phyloP scores from a whole-genome alignment of 2,888 invertebrate genomes.

The Tiphia femorata region DNA sequence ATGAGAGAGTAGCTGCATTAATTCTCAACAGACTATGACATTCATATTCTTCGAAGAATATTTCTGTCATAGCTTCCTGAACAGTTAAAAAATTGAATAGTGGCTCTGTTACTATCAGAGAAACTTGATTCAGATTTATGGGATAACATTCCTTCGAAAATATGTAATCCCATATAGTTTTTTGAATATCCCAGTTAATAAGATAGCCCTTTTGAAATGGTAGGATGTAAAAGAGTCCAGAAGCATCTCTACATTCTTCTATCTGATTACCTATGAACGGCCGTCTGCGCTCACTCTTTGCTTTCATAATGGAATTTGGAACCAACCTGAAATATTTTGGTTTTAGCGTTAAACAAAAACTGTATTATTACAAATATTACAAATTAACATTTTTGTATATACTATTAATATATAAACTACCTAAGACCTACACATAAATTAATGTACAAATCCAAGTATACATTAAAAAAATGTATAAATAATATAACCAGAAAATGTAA shows the following conservation, averaged over 20 bases:
- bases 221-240: conserved; percentile 92
- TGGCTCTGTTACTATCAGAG: conserved; percentile 93
- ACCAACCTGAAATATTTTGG: conserved; percentile 76
- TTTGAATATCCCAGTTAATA: conserved; percentile 96
- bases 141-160: conserved; percentile 89
- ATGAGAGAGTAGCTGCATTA: conserved; percentile 85
- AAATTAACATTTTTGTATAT: not conserved
- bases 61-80: conserved; percentile 94
- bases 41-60: conserved; percentile 98
- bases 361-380: too few relatives aligned
- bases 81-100: conserved; percentile 92
- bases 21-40: conserved; percentile 85
- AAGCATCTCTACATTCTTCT: conserved; percentile 95
- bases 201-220: conserved; percentile 96
- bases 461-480: conserved; percentile 4
- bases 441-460: not conserved
- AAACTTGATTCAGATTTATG: conserved; percentile 82
- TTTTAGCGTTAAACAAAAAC: too few relatives aligned
- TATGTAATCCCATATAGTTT: conserved; percentile 95
- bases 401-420: not conserved
- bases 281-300: conserved; percentile 93
- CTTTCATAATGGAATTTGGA: conserved; percentile 98
- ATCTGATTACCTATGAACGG: conserved; percentile 96
- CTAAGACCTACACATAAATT: not conserved
- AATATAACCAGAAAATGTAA: too few relatives aligned